Conservation (phyloP, 1,140 invertebrate species). For the Euwallacea fornicatus region DNA sequence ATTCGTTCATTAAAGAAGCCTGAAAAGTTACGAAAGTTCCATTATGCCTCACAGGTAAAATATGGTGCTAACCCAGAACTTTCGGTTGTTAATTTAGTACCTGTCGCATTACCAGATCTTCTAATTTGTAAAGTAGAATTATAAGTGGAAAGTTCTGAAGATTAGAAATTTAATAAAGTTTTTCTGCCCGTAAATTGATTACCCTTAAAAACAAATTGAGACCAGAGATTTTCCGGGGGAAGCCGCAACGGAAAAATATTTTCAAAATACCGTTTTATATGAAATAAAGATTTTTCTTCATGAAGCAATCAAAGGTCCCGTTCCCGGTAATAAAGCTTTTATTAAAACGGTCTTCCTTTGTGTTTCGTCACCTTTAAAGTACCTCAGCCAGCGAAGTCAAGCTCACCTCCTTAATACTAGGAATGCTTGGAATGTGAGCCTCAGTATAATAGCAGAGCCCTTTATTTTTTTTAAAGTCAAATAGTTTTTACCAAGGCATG, state of each 20-base stretch:
- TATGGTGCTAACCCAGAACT: background rate
- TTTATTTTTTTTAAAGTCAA: too few species aligned
- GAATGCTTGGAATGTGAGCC: too few species aligned
- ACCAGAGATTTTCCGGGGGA: too few species aligned
- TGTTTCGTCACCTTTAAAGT: too few species aligned
- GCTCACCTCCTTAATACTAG: too few species aligned
- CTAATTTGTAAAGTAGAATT: background rate
- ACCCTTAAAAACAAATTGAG: background rate
- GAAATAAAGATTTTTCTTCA: background rate
- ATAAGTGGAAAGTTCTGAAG: background rate
- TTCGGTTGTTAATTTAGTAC: constrained; percentile 1
- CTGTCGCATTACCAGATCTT: background rate
- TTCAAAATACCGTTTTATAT: background rate
- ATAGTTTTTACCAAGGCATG: too few species aligned
- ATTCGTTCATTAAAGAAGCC: background rate
- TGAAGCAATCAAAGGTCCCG: background rate
- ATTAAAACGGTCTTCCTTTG: too few species aligned
- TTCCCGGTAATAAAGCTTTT: background rate
- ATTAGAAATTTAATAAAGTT: background rate
- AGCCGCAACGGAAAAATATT: too few species aligned
- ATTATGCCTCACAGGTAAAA: background rate
- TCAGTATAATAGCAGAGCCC: too few species aligned
- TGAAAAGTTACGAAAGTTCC: background rate
- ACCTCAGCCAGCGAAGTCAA: too few species aligned
- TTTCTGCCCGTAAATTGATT: background rate